Conservation (phyloP, 2,888 invertebrate genomes). For the Abrostola triplasia region DNA sequence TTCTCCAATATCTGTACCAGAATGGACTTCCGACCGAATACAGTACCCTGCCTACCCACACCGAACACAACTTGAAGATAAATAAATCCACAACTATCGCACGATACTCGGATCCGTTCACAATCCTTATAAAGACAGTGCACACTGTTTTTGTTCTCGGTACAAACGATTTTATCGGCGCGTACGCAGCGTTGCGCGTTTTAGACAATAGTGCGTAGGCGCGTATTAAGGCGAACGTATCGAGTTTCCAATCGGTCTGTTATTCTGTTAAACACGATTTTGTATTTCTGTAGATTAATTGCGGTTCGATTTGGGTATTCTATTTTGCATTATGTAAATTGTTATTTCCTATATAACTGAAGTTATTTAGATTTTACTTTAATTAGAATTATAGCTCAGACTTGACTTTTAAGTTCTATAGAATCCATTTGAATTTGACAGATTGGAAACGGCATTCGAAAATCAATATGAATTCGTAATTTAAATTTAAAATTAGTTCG, state of each 20-base stretch:
- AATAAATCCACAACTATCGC: conserved; percentile 51
- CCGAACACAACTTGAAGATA: conserved; percentile 49
- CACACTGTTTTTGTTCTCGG: conserved; percentile 54
- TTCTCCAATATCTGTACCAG: neutral
- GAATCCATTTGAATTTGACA: too few relatives aligned
- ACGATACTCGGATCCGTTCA: conserved; percentile 46
- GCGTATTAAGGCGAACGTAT: conserved; percentile 68
- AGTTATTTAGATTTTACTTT: neutral
- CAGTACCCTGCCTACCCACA: conserved; percentile 24
- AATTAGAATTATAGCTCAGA: neutral
- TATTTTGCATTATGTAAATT: neutral
- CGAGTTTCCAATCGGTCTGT: conserved; percentile 58
- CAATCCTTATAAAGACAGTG: conserved; percentile 58
- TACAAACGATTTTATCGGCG: conserved; percentile 54
- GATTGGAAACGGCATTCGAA: too few relatives aligned
- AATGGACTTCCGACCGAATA: neutral
- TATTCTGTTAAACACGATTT: conserved; percentile 53
- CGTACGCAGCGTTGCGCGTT: conserved; percentile 62
- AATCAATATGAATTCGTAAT: too few relatives aligned
- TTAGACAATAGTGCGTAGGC: conserved; percentile 83
- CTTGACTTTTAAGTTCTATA: neutral
- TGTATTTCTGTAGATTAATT: conserved; percentile 55
- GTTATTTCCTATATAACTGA: neutral
- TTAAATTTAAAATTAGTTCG: too few relatives aligned
- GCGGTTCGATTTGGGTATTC: conserved; percentile 34